Conservation (phyloP, 2,888 invertebrate species). For the Heterodera filipjevi region DNA sequence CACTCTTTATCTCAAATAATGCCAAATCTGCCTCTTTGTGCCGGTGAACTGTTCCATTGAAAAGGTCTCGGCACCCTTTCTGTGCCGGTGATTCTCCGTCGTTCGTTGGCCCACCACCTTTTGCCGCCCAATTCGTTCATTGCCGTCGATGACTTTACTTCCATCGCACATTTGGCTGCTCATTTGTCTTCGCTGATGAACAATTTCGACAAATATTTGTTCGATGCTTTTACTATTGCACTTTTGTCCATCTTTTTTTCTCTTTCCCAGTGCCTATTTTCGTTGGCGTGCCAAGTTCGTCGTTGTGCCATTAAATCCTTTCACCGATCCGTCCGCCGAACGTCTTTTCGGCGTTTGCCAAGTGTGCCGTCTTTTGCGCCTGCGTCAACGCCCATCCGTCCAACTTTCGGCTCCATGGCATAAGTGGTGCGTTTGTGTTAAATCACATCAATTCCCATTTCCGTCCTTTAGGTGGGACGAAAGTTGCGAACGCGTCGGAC, state of each 20-base stretch:
- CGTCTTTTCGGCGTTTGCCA: constrained; percentile 65
- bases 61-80: constrained; percentile 50
- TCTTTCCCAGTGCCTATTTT: constrained; percentile 66
- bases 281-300: constrained; percentile 66
- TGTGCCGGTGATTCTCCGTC: constrained; percentile 60
- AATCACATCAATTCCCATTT: neutral
- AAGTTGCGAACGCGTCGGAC: constrained; percentile 38
- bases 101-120: constrained; percentile 55
- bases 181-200: constrained; percentile 66
- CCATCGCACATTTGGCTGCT: constrained; percentile 66
- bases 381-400: constrained; percentile 30
- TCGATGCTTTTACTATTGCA: constrained; percentile 27
- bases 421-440: constrained; percentile 27
- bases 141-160: constrained; percentile 68
- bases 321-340: constrained; percentile 56
- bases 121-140: constrained; percentile 67
- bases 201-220: constrained; percentile 66
- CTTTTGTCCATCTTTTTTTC: constrained; percentile 14
- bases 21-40: no score
- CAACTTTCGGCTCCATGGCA: constrained; percentile 16
- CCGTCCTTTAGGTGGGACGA: constrained; percentile 31
- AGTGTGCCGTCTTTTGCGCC: constrained; percentile 56
- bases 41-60: no score
- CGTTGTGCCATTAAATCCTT: constrained; percentile 58
- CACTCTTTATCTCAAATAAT: neutral